Evolutionary conservation across 1,140 invertebrate species (phyloP), one percentile per base, ranked within the genome.

Genomic region (Papilio xuthus): DNA sequence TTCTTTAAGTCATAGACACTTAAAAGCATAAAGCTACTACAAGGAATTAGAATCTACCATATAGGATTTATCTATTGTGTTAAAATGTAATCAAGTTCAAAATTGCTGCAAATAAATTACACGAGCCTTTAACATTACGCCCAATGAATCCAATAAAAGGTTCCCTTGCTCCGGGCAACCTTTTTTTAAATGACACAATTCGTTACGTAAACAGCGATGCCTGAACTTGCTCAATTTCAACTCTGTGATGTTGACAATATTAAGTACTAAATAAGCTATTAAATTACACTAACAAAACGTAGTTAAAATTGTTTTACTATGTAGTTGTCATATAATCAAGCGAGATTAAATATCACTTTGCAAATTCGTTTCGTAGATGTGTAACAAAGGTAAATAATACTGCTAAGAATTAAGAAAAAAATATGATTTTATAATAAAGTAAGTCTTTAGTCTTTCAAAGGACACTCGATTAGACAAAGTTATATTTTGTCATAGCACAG

Each of bases 141-240:
- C 18, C 60, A 67, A 67, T 67, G 60, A 67, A 67, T 67, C 26
- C 60, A 67, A 67, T 67, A 67, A 67, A 67, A 67, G 60, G 60
- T 67, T 67, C 60, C 60, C 60, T 67, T 67, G 26, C 23, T 15
- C 60, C 10, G 12, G 4, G 60, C 60, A 67, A 67, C 60, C 20
- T 60, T 28, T 67, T 67, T 15, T 28, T 28, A 28, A 67, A 67
- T 28, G 26, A 67, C 60, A 67, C 60, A 67, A 67, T 67, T 67
- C 15, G 26, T 67, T 67, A 67, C 60, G 60, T 67, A 28, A 67
- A 67, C 60, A 67, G 26, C 13, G 60, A 13, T 32, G 23, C 4
- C 12, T 28, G 12, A 67, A 60, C 56, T 60, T 23, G 60, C 8
- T 20, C 60, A 23, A 13, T 67, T 67, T 6, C 60, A 28, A 15